These are phyloP conservation scores for Cynodonichthys magdalenae DNA, from an alignment of 2,797 vertebrate species.

Conservation along the genomic window DNA sequence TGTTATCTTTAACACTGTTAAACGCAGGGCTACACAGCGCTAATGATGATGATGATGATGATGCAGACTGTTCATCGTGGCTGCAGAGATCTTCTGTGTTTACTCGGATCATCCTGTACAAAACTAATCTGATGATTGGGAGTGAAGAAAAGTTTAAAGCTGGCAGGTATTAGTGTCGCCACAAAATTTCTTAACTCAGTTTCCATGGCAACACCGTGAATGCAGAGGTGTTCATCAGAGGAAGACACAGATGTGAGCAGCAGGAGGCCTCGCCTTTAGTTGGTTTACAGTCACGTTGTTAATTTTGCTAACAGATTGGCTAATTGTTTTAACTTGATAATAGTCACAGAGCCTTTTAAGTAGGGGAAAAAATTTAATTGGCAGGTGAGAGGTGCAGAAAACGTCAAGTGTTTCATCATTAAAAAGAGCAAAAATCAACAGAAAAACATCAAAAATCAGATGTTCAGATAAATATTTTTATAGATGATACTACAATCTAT, in stretches of 20 bases:
- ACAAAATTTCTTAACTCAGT: background rate
- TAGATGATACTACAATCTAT: too few species aligned
- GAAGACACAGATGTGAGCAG: background rate
- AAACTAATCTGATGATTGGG: background rate
- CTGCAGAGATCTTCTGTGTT: background rate
- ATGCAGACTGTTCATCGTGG: background rate
- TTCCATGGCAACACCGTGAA: slow-evolving; percentile 2
- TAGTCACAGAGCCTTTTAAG: too few species aligned
- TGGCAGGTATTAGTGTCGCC: background rate
- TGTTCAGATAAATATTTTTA: too few species aligned
- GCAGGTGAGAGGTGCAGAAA: too few species aligned
- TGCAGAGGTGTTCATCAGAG: background rate
- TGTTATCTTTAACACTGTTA: too few species aligned
- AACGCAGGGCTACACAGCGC: background rate
- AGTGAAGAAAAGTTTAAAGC: background rate
- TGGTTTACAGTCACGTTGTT: background rate
- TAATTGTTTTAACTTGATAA: background rate
- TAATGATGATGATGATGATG: too few species aligned
- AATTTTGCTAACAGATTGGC: background rate
- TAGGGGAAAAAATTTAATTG: too few species aligned
- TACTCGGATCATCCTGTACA: background rate
- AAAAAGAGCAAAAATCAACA: too few species aligned
- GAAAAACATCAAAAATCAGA: too few species aligned
- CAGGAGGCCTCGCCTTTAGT: background rate
- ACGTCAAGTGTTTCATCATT: too few species aligned